Percentiles rank a stretch among this genome's conserved stretches.
Evolutionary conservation across 2,888 invertebrate species (phyloP).

Genomic region (Ichneumoninae sp.): DNA sequence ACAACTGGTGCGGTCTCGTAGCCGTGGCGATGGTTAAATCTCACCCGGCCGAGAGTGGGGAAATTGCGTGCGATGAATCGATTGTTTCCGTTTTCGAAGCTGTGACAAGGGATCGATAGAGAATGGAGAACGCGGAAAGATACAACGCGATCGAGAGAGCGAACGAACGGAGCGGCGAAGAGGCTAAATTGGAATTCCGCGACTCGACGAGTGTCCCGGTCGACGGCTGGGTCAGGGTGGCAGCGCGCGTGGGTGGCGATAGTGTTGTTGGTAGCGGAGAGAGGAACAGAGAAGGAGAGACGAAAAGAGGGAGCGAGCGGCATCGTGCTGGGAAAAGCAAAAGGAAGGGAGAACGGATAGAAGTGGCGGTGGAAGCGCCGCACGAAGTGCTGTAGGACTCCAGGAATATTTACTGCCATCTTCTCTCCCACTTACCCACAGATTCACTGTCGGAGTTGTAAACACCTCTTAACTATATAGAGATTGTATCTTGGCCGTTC

Average conservation of each 20-base stretch:
- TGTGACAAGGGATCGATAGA: constrained; percentile 60
- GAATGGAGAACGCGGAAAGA: constrained; percentile 55
- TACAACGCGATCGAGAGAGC: constrained; percentile 67
- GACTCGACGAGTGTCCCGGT: constrained; percentile 75
- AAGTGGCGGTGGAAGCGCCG: constrained; percentile 56
- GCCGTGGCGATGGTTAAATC: neutral
- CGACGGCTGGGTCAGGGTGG: constrained; percentile 64
- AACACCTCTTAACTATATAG: constrained; percentile 84
- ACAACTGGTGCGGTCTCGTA: neutral
- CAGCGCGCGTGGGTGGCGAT: constrained; percentile 69
- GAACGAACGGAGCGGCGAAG: constrained; percentile 65
- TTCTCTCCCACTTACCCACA: constrained; percentile 84
- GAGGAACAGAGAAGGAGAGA: constrained; percentile 39
- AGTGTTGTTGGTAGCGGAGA: constrained; percentile 65
- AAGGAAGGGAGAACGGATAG: constrained; percentile 55
- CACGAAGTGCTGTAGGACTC: constrained; percentile 70
- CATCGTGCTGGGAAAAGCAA: constrained; percentile 31
- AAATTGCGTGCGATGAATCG: constrained; percentile 77
- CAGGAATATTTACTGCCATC: constrained; percentile 84
- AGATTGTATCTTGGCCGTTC: constrained; percentile 79
- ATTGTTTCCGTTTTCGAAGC: constrained; percentile 79
- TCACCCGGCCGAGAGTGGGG: constrained; percentile 37
- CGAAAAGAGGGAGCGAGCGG: constrained; percentile 43
- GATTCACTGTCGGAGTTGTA: constrained; percentile 84
- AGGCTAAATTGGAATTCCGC: constrained; percentile 80